Evolutionary conservation across 2,113 vertebrate species (phyloP).

Genomic region (Tamias sibiricus): DNA sequence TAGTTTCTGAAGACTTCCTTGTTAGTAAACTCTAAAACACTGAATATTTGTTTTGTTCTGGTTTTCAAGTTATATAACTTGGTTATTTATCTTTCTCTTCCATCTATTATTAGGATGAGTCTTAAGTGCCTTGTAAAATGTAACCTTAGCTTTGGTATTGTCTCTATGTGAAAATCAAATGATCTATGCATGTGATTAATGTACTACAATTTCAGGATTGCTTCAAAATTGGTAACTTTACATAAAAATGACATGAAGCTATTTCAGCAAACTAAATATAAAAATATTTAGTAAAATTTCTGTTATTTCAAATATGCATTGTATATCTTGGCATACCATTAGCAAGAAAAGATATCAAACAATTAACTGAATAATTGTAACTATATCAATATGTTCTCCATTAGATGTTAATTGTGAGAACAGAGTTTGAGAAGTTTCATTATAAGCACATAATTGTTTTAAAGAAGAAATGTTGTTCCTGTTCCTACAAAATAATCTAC

Average conservation of each 20-base stretch:
- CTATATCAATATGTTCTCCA: not conserved
- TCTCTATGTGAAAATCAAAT: conserved; percentile 15
- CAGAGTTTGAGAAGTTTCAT: not conserved
- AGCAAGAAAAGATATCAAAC: not conserved
- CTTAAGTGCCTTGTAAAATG: not conserved
- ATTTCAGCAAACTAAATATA: conserved; percentile 37
- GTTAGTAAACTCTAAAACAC: not conserved
- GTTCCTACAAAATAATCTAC: not conserved
- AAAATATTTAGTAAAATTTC: not conserved
- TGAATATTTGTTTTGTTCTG: not conserved
- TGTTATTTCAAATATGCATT: not conserved
- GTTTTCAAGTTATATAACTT: not conserved
- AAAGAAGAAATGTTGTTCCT: not conserved
- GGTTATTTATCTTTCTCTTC: not conserved
- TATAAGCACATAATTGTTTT: not conserved
- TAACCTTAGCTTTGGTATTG: conserved; percentile 19
- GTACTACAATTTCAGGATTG: conserved; percentile 36
- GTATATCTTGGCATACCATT: not conserved
- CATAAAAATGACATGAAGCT: conserved; percentile 41
- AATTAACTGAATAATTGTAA: conserved; percentile 27
- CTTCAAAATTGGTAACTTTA: not conserved
- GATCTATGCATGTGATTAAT: conserved; percentile 49
- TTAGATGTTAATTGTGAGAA: not conserved
- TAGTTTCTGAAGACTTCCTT: not conserved
- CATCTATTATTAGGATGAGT: not conserved